Conservation (phyloP, 2,113 vertebrate species). For the Prochilodus magdalenae region DNA sequence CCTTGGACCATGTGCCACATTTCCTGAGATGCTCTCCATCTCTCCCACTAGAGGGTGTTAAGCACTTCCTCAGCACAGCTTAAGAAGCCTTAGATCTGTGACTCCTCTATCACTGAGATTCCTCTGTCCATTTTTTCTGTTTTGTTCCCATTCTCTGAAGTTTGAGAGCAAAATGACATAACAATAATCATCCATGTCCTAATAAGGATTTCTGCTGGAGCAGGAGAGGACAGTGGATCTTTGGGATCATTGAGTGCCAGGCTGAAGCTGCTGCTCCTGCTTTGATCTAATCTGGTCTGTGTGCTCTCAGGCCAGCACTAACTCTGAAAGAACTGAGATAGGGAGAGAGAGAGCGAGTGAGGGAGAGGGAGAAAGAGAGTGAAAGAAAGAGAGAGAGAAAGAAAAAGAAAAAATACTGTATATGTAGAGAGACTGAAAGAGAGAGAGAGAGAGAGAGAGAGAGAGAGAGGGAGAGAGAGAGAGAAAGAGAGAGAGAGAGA, state of each 20-base stretch:
- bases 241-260: conserved; percentile 15
- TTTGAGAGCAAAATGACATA: conserved; percentile 3
- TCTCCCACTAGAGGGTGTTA: conserved; percentile 73
- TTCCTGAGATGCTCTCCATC: background rate
- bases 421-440: background rate
- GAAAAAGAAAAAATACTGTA: background rate
- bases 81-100: background rate
- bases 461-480: conserved; percentile 7
- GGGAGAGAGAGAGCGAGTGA: conserved; percentile 1
- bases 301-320: conserved; percentile 17
- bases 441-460: conserved; percentile 3
- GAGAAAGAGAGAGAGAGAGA: background rate
- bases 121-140: conserved; percentile 4
- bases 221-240: background rate
- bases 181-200: conserved; percentile 12
- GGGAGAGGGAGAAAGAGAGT: conserved; percentile 14
- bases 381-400: conserved; percentile 35
- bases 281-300: conserved; percentile 56
- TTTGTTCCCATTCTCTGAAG: conserved; percentile 6
- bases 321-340: conserved; percentile 27
- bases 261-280: conserved; percentile 20
- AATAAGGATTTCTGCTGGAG: conserved; percentile 13
- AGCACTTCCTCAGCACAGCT: conserved; percentile 58
- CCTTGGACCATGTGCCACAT: background rate
- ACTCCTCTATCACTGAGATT: conserved; percentile 42